A percentile compares a stretch with the other conserved stretches of the same genome.
phyloP scores from a whole-genome alignment of 2,888 invertebrate species.

The Cheilosia grossa region DNA sequence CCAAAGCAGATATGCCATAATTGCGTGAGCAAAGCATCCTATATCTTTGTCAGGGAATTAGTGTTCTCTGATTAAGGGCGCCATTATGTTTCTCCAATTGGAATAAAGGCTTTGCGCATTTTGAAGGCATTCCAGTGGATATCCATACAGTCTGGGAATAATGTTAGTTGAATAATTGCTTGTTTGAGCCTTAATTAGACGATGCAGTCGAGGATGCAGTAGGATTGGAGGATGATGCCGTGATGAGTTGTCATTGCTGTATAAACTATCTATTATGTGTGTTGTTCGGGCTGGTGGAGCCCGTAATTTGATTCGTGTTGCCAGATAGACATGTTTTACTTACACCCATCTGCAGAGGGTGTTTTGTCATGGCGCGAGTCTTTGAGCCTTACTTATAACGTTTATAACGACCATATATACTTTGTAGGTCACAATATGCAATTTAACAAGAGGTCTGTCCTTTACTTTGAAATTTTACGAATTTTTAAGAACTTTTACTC shows the following conservation, averaged over 20 bases:
- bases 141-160: conserved; percentile 7
- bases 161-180: conserved; percentile 22
- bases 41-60: conserved; percentile 26
- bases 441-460: too few relatives aligned
- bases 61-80: conserved; percentile 6
- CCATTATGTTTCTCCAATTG: conserved; percentile 1
- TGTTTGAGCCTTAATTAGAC: conserved; percentile 16
- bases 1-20: neutral
- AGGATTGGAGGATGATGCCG: neutral
- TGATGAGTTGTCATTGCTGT: neutral
- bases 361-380: too few relatives aligned
- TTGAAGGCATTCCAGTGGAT: neutral
- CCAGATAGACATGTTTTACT: too few relatives aligned
- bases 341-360: too few relatives aligned
- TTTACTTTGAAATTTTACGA: too few relatives aligned
- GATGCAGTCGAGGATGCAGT: neutral
- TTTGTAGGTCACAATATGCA: too few relatives aligned
- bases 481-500: too few relatives aligned
- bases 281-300: too few relatives aligned
- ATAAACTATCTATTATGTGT: neutral
- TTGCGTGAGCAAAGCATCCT: neutral
- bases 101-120: conserved; percentile 24
- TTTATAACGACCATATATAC: too few relatives aligned
- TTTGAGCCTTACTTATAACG: too few relatives aligned
- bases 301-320: too few relatives aligned